Evolutionary conservation across 2,888 invertebrate species (phyloP), one percentile per base, ranked within the genome.

Genomic region (Thyatira batis): DNA sequence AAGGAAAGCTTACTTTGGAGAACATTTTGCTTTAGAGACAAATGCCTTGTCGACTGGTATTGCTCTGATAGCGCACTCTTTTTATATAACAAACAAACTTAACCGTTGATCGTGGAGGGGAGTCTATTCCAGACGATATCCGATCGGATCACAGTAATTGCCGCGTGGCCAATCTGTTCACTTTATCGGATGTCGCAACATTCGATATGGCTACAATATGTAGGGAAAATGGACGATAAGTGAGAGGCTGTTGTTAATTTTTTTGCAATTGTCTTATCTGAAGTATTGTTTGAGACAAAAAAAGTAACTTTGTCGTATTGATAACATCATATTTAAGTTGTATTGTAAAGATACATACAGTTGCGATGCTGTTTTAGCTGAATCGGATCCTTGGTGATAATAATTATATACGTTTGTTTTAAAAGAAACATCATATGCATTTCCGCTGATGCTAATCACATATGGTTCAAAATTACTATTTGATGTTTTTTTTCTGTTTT

Each of bases 1-100:
- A 72, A 73, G 65, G 65, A 67, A 68, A 69, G 75, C 91, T 91
- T 90, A 92, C 92, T 90, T 91, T 90, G 67, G 87, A 85, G 83
- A 84, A 89, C 92, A 92, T 92, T 89, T 87, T 89, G 87, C 85
- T 87, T 80, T 82, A 77, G 79, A 81, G 73, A 82, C 87, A 84
- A 87, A 84, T 84, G 80, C 78, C 76, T 85, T 84, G 78, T 73
- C 71, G 85, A 91, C 89, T 92, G 91, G 78, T 87, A 76, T 78
- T 69, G 74, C 78, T 82, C 70, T 82, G 84, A 82, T 83, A 84
- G 79, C 65, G 80, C 77, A 79, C 82, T 87, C 88, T 89, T 92
- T 91, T 89, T 92, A 92, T 92, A 91, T 91, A 89, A 88, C 85
- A 85, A 90, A 89, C 87, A 89, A 91, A 89, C 80, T 83, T 82